Percentiles rank a stretch among this genome's conserved stretches.
Conservation (phyloP, 2,113 vertebrate genomes). For the Hippopotamus amphibius region DNA sequence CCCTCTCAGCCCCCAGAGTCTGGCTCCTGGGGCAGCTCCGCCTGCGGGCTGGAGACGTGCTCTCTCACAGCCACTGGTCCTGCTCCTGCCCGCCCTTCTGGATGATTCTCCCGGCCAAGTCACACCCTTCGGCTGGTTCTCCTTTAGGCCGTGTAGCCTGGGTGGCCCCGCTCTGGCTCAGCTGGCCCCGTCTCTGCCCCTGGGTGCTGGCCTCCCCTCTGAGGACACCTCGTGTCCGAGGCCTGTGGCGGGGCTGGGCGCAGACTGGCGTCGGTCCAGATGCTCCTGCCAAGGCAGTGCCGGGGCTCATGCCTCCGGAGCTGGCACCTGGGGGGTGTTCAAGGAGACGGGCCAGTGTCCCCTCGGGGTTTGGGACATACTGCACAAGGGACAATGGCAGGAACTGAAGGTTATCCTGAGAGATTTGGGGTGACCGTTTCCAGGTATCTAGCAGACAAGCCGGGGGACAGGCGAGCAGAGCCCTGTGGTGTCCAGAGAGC, state of each 20-base stretch:
- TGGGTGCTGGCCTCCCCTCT: not conserved
- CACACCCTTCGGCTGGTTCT: not conserved
- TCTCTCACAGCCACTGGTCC: not conserved
- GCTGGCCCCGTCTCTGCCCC: not conserved
- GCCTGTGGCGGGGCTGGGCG: not conserved
- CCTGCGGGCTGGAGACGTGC: fast-evolving
- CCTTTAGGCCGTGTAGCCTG: not conserved
- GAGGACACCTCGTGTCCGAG: not conserved
- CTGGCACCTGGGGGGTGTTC: not conserved
- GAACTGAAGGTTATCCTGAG: not conserved
- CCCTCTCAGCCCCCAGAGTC: not conserved
- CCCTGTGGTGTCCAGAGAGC: not conserved
- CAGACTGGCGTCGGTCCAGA: not conserved
- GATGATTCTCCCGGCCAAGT: not conserved
- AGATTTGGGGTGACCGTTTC: not conserved
- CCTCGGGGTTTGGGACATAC: not conserved
- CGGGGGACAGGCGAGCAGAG: no score
- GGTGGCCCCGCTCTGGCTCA: not conserved
- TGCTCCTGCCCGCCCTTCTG: no score
- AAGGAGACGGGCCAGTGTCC: not conserved
- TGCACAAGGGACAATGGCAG: not conserved
- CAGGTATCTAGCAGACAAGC: no score
- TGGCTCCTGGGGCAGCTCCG: not conserved
- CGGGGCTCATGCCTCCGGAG: not conserved
- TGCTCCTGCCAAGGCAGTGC: not conserved